Evolutionary conservation across 2,888 invertebrate genomes (phyloP).

Genomic region (Endotricha flammealis): DNA sequence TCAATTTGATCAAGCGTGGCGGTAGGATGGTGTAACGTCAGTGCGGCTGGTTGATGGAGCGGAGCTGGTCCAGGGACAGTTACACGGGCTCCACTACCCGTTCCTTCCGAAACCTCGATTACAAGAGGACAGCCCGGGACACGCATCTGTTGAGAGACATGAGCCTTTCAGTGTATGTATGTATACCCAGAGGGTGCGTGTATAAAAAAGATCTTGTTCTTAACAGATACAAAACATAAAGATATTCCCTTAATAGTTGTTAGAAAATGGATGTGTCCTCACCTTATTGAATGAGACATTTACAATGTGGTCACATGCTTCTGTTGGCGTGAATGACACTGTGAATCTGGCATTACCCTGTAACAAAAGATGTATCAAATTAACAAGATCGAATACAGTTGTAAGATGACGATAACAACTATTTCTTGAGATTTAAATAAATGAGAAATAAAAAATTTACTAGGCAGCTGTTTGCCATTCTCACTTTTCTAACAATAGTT

Average conservation of each 20-base stretch:
- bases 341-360: conserved; percentile 86
- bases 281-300: conserved; percentile 98
- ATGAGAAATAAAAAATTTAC: no score
- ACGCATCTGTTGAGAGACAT: conserved; percentile 68
- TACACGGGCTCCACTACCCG: conserved; percentile 82
- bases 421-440: no score
- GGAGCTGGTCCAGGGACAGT: conserved; percentile 85
- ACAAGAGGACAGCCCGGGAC: conserved; percentile 94
- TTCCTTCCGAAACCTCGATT: conserved; percentile 82
- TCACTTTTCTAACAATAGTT: no score
- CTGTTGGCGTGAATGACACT: conserved; percentile 97
- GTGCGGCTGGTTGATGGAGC: conserved; percentile 83
- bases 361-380: conserved; percentile 25
- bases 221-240: no score
- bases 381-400: no score
- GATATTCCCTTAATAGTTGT: no score
- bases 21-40: conserved; percentile 88
- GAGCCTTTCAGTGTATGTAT: no score
- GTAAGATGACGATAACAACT: no score
- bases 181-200: no score
- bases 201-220: no score
- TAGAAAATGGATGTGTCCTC: conserved; percentile 31
- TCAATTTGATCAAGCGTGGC: conserved; percentile 95
- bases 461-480: no score
- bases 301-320: conserved; percentile 95